These are phyloP conservation scores for Struthio camelus DNA, from an alignment of 2,113 vertebrate species.

Conservation along the genomic window DNA sequence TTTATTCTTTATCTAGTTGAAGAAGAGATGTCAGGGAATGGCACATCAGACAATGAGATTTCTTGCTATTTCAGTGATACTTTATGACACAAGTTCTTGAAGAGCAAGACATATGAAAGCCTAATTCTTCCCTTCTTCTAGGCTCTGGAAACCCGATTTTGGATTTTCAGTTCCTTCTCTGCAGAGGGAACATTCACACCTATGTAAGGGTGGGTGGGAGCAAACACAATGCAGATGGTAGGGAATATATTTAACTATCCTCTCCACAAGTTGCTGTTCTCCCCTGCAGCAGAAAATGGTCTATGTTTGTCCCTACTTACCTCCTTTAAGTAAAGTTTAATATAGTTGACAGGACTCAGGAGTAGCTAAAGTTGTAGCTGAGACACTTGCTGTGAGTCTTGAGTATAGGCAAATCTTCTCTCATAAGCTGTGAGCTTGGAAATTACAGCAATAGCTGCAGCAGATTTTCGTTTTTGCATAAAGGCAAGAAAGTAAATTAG, in stretches of 20 bases:
- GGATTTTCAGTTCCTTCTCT: neutral
- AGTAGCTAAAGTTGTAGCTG: neutral
- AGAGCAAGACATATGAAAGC: rapidly evolving
- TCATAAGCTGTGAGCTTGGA: neutral
- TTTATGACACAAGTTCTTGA: neutral
- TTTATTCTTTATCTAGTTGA: neutral
- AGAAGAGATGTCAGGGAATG: neutral
- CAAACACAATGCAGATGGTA: neutral
- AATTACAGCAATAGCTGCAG: neutral
- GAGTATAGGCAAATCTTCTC: neutral
- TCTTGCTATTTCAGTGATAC: neutral
- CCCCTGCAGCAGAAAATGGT: neutral
- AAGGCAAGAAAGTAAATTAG: neutral
- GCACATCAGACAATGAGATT: neutral
- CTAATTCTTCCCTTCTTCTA: neutral
- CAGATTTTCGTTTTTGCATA: neutral
- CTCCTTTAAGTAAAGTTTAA: neutral
- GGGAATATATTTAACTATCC: neutral
- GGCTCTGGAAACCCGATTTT: neutral
- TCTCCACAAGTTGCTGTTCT: neutral
- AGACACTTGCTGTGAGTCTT: neutral
- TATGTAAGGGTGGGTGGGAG: neutral
- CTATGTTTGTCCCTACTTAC: neutral
- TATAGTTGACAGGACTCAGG: rapidly evolving
- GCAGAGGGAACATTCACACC: neutral